Base-by-base conservation (phyloP, 2,113 vertebrate genomes). In the Megaceryle torquata region DNA sequence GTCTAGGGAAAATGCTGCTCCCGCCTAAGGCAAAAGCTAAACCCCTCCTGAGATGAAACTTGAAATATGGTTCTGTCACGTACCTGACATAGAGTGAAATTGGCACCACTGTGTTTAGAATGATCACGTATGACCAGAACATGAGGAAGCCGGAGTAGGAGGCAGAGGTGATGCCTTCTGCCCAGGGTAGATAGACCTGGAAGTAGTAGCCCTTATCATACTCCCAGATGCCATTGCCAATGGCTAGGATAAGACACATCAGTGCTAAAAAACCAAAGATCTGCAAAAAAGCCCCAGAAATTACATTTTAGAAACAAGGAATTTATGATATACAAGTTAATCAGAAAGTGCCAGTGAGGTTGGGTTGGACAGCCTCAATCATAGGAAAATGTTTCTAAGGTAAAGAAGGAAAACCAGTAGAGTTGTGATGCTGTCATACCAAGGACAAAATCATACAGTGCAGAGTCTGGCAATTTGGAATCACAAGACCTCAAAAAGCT, bases 81-180 rank as follows among this genome's bases (percentile, higher is more conserved):
- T 96, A 98, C 99, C 99, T 99, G 97, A 99, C 99, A 0, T 99
- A 99, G 82, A 99, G 99, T 0, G 99, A 99, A 94, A 99, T 99
- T n/a, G 99, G 99, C 82, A 99, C 99, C 96, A 99, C 97, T 0
- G 99, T 99, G 97, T 99, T 99, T 87, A 99, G 98, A 89, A 99
- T 98, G 91, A 99, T 99, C 97, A 99, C 98, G 0, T 99, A 99
- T 24, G 99, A 99, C 99, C 99, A 99, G 98, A 99, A 99, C 91
- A 98, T 91, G 72, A 99, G 98, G 97, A 98, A 97, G 21, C 97
- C 98, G 0, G 99, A 99, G 76, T 98, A 97, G 54, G 88, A 11
- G 7, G 98, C 94, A 10, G 98, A 97, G 65, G n/a, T 80, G 6
- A 98, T 71, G 4, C 97, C 98, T 14, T 92, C 53, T 15, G 97